Evolutionary conservation across 2,113 vertebrate species (phyloP), one percentile per base, ranked within the genome.

Genomic region (Phylloscopus trochiloides): DNA sequence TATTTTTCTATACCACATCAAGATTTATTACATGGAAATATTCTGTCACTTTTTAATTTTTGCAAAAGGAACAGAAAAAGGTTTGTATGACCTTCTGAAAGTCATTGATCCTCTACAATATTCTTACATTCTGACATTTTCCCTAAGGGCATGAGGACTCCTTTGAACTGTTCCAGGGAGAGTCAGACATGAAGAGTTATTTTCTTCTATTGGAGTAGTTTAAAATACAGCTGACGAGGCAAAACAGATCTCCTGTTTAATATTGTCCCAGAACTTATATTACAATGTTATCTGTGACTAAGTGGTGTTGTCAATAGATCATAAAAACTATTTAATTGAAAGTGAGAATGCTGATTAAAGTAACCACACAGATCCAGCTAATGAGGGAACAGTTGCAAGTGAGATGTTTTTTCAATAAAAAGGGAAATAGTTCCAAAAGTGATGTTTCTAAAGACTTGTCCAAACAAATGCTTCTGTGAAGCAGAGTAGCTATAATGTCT

Each of bases 21-120:
- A 76, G 28, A 68, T 52, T 92, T 90, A 75, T 65, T n/a, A n/a
- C 6, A 40, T 1, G 4, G 13, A 84, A 51, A 91, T 57, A 68
- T 18, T 63, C 0, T 72, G 32, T 55, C 21, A 32, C 9, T 42
- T 59, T 62, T 61, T 45, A 59, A 28, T 43, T 81, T 52, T 54
- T 42, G 0, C 29, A 63, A 75, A 90, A 48, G 5, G 36, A 87
- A 72, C 10, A 80, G 63, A 73, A 74, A 40, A 45, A 50, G 9
- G 8, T 84, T 86, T 94, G 40, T 21, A 22, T 86, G 78, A 79
- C 88, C 74, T 95, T 92, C 62, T 92, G 50, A 90, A 96, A 95
- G 71, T 86, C 86, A 83, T 50, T 88, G 63, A 90, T 80, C 62
- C 54, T 86, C 8, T 76, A 73, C 50, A 65, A 42, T 70, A 88